A percentile compares a stretch with the other conserved stretches of the same genome.
Evolutionary conservation across 2,113 vertebrate genomes (phyloP).

Genomic region (Myiozetetes cayanensis): DNA sequence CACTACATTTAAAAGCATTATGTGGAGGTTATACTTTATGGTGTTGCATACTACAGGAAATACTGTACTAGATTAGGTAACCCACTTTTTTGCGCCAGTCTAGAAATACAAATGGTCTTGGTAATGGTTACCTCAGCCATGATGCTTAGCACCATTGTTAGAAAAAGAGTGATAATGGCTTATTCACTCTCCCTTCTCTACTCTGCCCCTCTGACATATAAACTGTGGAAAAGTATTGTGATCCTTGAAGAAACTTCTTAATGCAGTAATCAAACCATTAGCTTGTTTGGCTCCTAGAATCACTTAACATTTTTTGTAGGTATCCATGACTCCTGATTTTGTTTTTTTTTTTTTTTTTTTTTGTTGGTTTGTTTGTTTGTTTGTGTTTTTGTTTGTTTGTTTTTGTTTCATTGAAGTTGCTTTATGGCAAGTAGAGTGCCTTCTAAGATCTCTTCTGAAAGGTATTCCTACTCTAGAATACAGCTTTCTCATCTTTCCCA

Average conservation of each 20-base stretch:
- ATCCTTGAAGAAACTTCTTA: neutral
- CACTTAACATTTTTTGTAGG: neutral
- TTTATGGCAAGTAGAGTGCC: neutral
- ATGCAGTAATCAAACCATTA: neutral
- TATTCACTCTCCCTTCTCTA: neutral
- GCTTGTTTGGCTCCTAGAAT: neutral
- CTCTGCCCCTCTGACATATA: neutral
- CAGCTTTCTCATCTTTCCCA: neutral
- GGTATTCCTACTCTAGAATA: neutral
- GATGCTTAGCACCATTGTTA: neutral
- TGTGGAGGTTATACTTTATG: neutral
- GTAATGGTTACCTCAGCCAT: neutral
- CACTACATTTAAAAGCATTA: neutral
- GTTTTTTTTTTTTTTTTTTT: no score
- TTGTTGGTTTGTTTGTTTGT: no score
- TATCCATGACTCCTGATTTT: neutral
- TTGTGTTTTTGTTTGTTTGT: no score
- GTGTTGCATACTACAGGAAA: neutral
- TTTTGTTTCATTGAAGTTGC: neutral
- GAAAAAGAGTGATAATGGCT: neutral
- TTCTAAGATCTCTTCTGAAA: neutral
- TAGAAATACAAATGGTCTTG: neutral
- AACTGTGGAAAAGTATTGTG: neutral
- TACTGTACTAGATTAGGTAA: neutral
- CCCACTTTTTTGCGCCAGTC: neutral